Evolutionary conservation across 2,888 invertebrate species (phyloP), one percentile per base, ranked within the genome.

Genomic region (Xanthorhoe spadicearia): DNA sequence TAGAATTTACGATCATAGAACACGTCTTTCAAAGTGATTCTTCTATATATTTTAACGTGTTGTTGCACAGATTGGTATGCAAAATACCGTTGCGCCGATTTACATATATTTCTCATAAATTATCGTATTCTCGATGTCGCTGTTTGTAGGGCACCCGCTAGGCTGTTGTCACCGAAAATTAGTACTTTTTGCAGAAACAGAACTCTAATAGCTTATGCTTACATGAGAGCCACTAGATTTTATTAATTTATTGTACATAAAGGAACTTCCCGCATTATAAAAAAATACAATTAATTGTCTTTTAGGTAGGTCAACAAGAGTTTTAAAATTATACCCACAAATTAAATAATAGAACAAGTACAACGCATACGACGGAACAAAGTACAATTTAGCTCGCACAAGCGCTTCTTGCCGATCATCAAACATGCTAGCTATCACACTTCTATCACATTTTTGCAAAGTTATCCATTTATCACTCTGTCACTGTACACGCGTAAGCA

Each of bases 81-180:
- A 46, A 60, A 65, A 60, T 67, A 71, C 73, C 70, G 73, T 73
- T 70, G 54, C 19, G 19, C n/a, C 55, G 56, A 68, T 71, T 67
- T 70, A 69, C 70, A 73, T 71, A 69, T 71, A 68, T 70, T 71
- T 70, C 54, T 60, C 64, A 53, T 73, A 73, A 69, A 71, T 71
- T 69, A 71, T 70, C 67, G 60, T 63, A 67, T 70, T 64, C 60
- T 68, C 66, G 66, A 70, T 68, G 52, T 69, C 66, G 65, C 50
- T 38, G 50, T 73, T 69, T 69, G 68, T 73, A 70, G 73, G 70
- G 60, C 71, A 43, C 68, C 73, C 71, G 71, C 71, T 73, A 73
- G 59, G 46, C 61, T 61, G 69, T 51, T 61, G 58, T 62, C 64
- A 52, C 63, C 35, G 10, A 43, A 48, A 70, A 71, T 71, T 73